These are phyloP conservation scores for Hymenopus coronatus DNA, from an alignment of 2,888 invertebrate species.

Conservation along the genomic window DNA sequence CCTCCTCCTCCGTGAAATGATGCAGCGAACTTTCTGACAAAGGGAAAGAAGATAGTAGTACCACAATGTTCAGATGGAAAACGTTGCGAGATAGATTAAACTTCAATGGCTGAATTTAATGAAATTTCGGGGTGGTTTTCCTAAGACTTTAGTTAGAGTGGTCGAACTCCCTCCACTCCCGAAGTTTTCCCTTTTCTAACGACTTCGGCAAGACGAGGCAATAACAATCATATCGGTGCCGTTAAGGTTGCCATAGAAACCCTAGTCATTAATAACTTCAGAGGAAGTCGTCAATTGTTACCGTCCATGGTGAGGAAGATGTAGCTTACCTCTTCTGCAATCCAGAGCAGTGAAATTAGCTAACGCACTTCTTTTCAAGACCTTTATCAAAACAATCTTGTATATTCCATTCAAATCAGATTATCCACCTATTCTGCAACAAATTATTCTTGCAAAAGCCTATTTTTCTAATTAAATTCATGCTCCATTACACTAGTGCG, in stretches of 20 bases:
- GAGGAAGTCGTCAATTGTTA: not conserved
- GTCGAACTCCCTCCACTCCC: not conserved
- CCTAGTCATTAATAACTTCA: not conserved
- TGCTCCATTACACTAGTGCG: too few relatives aligned
- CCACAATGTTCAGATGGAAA: not conserved
- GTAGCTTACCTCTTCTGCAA: too few relatives aligned
- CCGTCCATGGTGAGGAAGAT: too few relatives aligned
- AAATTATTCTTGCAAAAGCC: too few relatives aligned
- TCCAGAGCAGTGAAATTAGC: too few relatives aligned
- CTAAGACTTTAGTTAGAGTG: not conserved
- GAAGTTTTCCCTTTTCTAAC: not conserved
- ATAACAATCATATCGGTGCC: not conserved
- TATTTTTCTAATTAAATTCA: too few relatives aligned
- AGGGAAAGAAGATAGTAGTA: not conserved
- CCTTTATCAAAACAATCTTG: too few relatives aligned
- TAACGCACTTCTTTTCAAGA: too few relatives aligned
- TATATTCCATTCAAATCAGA: too few relatives aligned
- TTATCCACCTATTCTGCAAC: too few relatives aligned
- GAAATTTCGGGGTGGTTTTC: not conserved
- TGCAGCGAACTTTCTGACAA: not conserved
- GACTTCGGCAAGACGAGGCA: not conserved
- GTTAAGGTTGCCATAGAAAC: not conserved
- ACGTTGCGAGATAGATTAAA: not conserved
- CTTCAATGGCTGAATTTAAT: slow-evolving; percentile 7
- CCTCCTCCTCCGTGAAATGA: not conserved